phyloP scores from a whole-genome alignment of 2,113 vertebrate genomes.

The Platichthys stellatus region DNA sequence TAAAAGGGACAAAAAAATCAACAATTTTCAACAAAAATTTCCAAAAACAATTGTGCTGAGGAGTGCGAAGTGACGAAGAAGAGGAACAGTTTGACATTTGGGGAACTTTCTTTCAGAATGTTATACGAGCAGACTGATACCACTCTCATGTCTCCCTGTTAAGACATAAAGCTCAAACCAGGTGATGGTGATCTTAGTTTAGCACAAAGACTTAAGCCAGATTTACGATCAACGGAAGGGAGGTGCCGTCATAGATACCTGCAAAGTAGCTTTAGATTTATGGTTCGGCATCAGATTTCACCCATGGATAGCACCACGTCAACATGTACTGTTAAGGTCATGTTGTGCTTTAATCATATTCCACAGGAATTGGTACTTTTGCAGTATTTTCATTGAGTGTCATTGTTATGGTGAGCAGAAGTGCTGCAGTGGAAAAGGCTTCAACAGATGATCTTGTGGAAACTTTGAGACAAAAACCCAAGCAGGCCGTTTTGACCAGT shows the following conservation, averaged over 20 bases:
- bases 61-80: constrained; percentile 22
- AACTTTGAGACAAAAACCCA: not conserved
- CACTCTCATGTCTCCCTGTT: not conserved
- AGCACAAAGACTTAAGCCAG: constrained; percentile 1
- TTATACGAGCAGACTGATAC: not conserved
- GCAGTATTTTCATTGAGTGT: not conserved
- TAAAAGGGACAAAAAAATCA: not conserved
- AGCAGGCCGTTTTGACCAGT: not conserved
- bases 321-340: not conserved
- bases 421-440: not conserved
- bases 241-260: not conserved
- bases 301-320: not conserved
- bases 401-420: not conserved
- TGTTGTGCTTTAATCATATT: not conserved
- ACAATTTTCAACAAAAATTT: not conserved
- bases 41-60: not conserved
- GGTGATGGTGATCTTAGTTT: not conserved
- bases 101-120: not conserved
- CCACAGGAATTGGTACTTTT: not conserved
- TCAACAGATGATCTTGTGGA: not conserved
- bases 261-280: not conserved
- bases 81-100: constrained; percentile 17
- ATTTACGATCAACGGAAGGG: not conserved
- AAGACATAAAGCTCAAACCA: not conserved
- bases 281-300: not conserved